These are phyloP conservation scores for Microcebus jonahi DNA, from an alignment of 2,113 vertebrate species.

Conservation along the genomic window DNA sequence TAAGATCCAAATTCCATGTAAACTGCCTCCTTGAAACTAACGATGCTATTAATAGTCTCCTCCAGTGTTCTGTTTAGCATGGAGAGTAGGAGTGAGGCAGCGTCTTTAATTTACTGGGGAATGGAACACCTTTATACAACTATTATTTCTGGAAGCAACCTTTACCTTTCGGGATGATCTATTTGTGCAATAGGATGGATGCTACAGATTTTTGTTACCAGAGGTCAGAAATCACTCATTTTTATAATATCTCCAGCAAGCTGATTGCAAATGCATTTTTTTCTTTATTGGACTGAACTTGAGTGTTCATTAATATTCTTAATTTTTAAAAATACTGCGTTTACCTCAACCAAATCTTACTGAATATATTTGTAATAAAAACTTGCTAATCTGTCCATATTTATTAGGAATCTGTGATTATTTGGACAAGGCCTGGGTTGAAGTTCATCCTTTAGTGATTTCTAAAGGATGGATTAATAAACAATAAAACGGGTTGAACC, in stretches of 20 bases:
- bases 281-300: slow-evolving; percentile 31
- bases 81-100: slow-evolving; percentile 64
- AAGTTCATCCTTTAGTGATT: slow-evolving; percentile 37
- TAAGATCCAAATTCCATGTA: slow-evolving; percentile 70
- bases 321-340: slow-evolving; percentile 8
- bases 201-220: slow-evolving; percentile 65
- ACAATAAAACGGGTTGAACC: not conserved
- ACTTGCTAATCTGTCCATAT: slow-evolving; percentile 1
- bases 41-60: slow-evolving; percentile 77
- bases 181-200: slow-evolving; percentile 67
- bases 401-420: not conserved
- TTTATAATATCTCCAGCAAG: slow-evolving; percentile 73
- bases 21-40: slow-evolving; percentile 75
- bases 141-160: slow-evolving; percentile 76
- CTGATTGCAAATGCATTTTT: slow-evolving; percentile 74
- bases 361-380: slow-evolving; percentile 38
- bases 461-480: not conserved
- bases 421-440: not conserved
- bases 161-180: slow-evolving; percentile 75
- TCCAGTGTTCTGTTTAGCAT: slow-evolving; percentile 57
- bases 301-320: slow-evolving; percentile 50
- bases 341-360: not conserved
- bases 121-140: slow-evolving; percentile 70
- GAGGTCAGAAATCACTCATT: slow-evolving; percentile 72
- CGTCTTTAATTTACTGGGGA: slow-evolving; percentile 74